Percentiles rank a stretch among this genome's conserved stretches.
phyloP scores from a whole-genome alignment of 2,888 invertebrate species.

The Apamea epomidion region DNA sequence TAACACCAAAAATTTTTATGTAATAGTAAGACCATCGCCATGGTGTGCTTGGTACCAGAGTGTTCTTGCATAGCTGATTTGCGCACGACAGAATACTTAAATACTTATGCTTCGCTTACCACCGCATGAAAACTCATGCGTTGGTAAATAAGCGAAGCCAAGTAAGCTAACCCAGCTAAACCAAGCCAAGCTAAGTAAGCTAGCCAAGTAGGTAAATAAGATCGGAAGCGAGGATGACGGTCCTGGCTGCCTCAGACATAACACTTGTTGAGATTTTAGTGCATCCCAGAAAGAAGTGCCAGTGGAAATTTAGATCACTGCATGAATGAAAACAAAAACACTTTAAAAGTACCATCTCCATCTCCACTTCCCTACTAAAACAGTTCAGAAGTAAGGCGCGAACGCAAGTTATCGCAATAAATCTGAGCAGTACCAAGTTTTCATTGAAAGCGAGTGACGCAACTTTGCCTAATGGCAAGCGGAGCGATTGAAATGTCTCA shows the following conservation, averaged over 20 bases:
- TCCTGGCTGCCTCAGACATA: background rate
- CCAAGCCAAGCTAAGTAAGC: background rate
- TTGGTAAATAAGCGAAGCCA: background rate
- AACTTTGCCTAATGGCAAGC: constrained; percentile 76
- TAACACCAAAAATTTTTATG: no score
- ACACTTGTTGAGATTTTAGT: background rate
- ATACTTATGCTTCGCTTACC: no score
- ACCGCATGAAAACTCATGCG: background rate
- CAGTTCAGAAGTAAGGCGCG: constrained; percentile 60
- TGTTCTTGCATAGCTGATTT: no score
- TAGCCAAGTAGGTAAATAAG: background rate
- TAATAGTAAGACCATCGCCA: no score
- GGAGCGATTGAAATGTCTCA: constrained; percentile 71
- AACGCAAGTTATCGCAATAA: constrained; percentile 75
- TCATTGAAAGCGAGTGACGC: constrained; percentile 76
- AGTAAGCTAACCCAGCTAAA: no score
- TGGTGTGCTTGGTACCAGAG: no score
- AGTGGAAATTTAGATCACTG: background rate
- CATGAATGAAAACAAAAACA: background rate
- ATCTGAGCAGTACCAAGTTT: constrained; percentile 77
- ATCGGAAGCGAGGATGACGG: background rate
- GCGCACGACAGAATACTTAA: no score
- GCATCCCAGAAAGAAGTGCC: background rate
- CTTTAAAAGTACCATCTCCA: constrained; percentile 43
- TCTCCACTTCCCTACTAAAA: constrained; percentile 31